Evolutionary conservation across 2,113 vertebrate genomes (phyloP).

Genomic region (Cryptotis parvus): DNA sequence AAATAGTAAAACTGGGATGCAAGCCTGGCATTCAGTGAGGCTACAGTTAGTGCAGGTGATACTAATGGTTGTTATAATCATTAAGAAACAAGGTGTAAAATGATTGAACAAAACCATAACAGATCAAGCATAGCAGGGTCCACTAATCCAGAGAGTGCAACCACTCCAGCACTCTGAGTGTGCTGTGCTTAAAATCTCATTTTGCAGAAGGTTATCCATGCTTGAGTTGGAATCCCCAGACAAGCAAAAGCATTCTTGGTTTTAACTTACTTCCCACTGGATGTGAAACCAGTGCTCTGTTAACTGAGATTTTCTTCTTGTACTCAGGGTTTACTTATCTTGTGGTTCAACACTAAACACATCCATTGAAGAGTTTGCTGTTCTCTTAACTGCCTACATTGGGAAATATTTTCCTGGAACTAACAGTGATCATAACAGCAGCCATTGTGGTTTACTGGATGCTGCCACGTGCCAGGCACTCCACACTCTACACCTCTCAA

Average conservation of each 20-base stretch:
- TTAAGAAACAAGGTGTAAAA: background rate
- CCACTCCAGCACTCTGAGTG: no score
- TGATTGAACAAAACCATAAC: no score
- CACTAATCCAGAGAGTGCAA: no score
- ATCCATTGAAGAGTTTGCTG: background rate
- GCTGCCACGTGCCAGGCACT: background rate
- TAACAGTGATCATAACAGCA: background rate
- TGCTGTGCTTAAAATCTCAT: no score
- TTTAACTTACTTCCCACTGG: background rate
- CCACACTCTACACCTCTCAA: background rate
- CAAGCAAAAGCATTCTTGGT: background rate
- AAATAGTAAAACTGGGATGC: background rate
- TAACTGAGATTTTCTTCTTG: background rate
- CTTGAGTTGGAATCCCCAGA: background rate
- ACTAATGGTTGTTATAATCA: background rate
- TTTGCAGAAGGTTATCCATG: background rate
- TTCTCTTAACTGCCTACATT: background rate
- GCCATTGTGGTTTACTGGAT: background rate
- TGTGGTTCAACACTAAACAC: background rate
- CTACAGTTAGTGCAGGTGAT: background rate
- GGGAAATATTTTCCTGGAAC: background rate
- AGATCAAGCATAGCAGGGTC: no score
- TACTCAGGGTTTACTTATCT: background rate
- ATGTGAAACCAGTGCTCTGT: background rate
- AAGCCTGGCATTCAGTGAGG: background rate